Base-by-base conservation (phyloP, 2,888 invertebrate genomes). In the Isotomurus palustris region DNA sequence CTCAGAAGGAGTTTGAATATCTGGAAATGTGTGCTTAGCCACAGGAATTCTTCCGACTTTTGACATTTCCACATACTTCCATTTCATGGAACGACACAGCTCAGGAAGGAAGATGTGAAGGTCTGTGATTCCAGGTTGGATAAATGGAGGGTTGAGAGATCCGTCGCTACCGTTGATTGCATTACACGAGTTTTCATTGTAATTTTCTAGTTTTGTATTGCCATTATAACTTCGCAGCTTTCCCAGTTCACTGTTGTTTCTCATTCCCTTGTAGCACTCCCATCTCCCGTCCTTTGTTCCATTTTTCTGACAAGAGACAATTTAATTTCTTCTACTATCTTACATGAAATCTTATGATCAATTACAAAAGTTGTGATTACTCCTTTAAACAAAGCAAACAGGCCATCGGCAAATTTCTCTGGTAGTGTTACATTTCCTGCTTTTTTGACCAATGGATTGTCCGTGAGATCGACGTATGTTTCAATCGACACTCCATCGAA, bases 101-200 rank as follows among this genome's bases (percentile, higher is more conserved):
- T 60, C 43, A 3, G 60, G 60, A 6, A 56, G 28, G n/a, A 60
- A 60, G 19, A 60, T 40, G 43, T 56, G 56, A 14, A 56, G 38
- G 21, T 56, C 53, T 10, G 41, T 48, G 4, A 45, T 38, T n/a
- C 56, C 60, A 17, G 59, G 55, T 40, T 55, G 55, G 10, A 59
- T 19, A 36, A 62, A 65, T 10, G 65, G 65, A 10, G 53, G 60
- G 43, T 66, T 58, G 1, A 64, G 35, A 0, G 53, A 53, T 0
- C 60, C 61, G 17, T 69, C 66, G 0, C 59, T 58, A 12, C 66
- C 68, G 29, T 68, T 68, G 19, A 66, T 56, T 24, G 40, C 49
- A 44, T 69, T 69, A 28, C 69, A 69, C 2, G 21, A 32, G 10
- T 53, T 49, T 10, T 56, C 56, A 25, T 52, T 53, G 56, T 62